Base-by-base conservation (phyloP, 1,140 invertebrate genomes). In the Euborellia annulipes region DNA sequence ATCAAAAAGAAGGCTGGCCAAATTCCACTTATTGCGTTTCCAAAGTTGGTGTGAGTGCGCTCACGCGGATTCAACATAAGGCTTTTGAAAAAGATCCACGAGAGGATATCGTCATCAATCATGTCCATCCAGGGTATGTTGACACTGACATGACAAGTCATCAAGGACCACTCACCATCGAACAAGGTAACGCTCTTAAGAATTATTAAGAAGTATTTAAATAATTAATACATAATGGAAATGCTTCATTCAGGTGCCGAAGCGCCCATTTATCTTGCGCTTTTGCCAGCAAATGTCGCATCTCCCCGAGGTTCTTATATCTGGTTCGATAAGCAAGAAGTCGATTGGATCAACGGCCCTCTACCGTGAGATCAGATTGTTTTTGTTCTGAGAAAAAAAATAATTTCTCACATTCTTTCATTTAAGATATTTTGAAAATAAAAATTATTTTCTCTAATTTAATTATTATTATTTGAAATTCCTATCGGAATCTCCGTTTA, bases 111-210 rank as follows among this genome's bases (percentile, higher is more conserved):
- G 55, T 78, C 41, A 68, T 83, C 0, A 83, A 82, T 68, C 62
- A 69, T 39, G 75, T 79, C 34, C 73, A 77, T 54, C 75, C 75
- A 1, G 74, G 71, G 0, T 82, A 77, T 61, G 80, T 85, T 3
- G 69, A 73, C 52, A 85, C 82, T 2, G 79, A 83, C 52, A 79
- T 85, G 80, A 67, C 71, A 2, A 75, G 69, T 34, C 75, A 81
- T 49, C 76, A 74, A 55, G 81, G 82, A 3, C 59, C 55, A 0
- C 60, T 80, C 8, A 75, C 73, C 3, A 73, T 76, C 43, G 78
- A 82, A 46, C 50, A 79, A 60, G 82, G 79, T 64, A 57, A 39
- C 11, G n/a, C n/a, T n/a, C n/a, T n/a, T n/a, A n/a, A n/a, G n/a
- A n/a, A n/a, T n/a, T n/a, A n/a, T n/a, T n/a, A n/a, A n/a, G n/a